Evolutionary conservation across 2,113 vertebrate species (phyloP), one percentile per base, ranked within the genome.

Genomic region (Vidua chalybeata): DNA sequence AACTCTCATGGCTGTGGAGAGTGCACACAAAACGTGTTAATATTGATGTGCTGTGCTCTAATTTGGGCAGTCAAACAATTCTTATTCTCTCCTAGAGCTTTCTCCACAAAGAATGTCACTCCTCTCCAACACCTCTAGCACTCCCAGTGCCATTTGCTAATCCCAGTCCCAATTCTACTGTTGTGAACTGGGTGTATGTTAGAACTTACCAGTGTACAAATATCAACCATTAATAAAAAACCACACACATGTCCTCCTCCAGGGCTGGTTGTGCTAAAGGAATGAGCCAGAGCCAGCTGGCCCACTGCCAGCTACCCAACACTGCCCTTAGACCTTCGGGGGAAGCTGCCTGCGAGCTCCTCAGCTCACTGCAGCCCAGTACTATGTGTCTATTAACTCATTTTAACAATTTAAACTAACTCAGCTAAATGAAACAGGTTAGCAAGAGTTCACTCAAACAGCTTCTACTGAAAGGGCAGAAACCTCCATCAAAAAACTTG

Each of bases 341-440:
- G 73, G 68, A 90, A 94, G 84, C 68, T 66, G n/a, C 31, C 55
- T 79, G 61, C 0, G 3, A 74, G 89, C 64, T 78, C 35, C 52
- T 81, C 87, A 75, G 80, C 76, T 79, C 66, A 41, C 54, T 89
- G 61, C 6, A 18, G 48, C 20, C 61, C 86, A 87, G 64, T 6
- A 63, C 79, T 49, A 27, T 9, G 24, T 75, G 68, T 80, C 75
- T 67, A 64, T 68, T 75, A 92, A 82, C 76, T 67, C 48, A 52
- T 52, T 86, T 72, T 59, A 92, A 81, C 15, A 2, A 68, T 78
- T 87, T 67, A 19, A 93, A 93, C 35, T 31, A 90, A 68, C 76
- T 72, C 73, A 90, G 62, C 61, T 91, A 89, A 89, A 91, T 64
- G 30, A 82, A 91, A 68, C 28, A 55, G 93, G 93, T 78, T 93